phyloP scores from a whole-genome alignment of 2,797 vertebrate species.

The Lophius americanus region DNA sequence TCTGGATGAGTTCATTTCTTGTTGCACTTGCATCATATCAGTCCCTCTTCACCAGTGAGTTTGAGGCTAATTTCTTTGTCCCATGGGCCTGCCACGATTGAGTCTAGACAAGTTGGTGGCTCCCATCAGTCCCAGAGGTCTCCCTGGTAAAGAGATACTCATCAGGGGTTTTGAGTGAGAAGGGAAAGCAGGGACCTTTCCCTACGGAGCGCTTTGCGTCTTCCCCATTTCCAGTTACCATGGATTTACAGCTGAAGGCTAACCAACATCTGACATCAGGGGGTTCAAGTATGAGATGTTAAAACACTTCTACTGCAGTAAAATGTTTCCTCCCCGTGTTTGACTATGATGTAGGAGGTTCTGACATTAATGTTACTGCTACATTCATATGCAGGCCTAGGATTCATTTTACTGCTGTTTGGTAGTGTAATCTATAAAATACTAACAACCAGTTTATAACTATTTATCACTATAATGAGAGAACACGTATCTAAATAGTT shows the following conservation, averaged over 20 bases:
- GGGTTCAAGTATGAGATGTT: slow-evolving; percentile 32
- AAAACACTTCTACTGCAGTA: no score
- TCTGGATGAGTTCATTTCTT: slow-evolving; percentile 61
- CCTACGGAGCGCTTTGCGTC: slow-evolving; percentile 44
- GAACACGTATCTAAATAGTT: no score
- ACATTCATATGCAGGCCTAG: no score
- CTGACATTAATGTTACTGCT: no score
- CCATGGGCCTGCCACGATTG: slow-evolving; percentile 47
- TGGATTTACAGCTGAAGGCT: slow-evolving; percentile 68
- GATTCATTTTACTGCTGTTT: no score
- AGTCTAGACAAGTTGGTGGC: slow-evolving; percentile 78
- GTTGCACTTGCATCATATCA: slow-evolving; percentile 76
- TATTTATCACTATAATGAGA: no score
- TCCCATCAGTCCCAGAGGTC: slow-evolving; percentile 55
- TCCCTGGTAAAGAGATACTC: slow-evolving; percentile 50
- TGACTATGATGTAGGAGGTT: no score
- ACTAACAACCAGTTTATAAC: no score
- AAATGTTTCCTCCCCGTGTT: no score
- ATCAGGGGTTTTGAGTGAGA: slow-evolving; percentile 42
- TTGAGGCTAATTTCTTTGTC: slow-evolving; percentile 66
- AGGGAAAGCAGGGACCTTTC: slow-evolving; percentile 41
- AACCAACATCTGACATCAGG: slow-evolving; percentile 62
- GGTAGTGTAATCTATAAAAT: no score
- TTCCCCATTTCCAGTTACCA: slow-evolving; percentile 78
- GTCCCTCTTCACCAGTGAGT: slow-evolving; percentile 62